phyloP scores from a whole-genome alignment of 1,140 invertebrate species.

The Vollenhovia emeryi region DNA sequence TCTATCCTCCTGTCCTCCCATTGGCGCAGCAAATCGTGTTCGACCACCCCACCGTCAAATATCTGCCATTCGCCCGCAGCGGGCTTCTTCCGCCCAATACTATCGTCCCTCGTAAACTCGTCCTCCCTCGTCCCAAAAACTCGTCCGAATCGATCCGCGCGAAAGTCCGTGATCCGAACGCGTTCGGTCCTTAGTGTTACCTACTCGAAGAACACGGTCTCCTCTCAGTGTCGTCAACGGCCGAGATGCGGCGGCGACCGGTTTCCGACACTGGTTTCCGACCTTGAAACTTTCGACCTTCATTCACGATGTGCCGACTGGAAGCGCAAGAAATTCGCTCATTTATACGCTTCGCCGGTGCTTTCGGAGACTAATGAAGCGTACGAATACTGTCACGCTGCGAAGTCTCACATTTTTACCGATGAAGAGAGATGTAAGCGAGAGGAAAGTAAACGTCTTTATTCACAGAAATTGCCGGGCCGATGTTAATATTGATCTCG shows the following conservation, averaged over 20 bases:
- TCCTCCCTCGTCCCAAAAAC: conserved; percentile 74
- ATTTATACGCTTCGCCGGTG: background rate
- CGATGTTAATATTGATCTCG: background rate
- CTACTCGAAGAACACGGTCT: conserved; percentile 31
- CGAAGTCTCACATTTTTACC: background rate
- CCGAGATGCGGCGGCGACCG: conserved; percentile 60
- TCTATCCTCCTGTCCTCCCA: conserved; percentile 61
- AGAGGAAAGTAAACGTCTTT: background rate
- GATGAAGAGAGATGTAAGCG: background rate
- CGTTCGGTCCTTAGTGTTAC: conserved; percentile 47
- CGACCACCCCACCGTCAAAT: conserved; percentile 74
- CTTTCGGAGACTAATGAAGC: conserved; percentile 16
- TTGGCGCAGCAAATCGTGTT: conserved; percentile 74
- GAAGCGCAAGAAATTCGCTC: conserved; percentile 17
- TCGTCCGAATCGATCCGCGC: conserved; percentile 73
- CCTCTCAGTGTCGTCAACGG: conserved; percentile 65
- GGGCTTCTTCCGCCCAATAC: conserved; percentile 73
- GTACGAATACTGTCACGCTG: background rate
- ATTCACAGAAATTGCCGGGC: background rate
- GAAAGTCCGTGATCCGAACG: conserved; percentile 70
- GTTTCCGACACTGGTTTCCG: background rate
- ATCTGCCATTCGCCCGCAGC: conserved; percentile 73
- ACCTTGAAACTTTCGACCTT: conserved; percentile 51
- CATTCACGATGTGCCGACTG: conserved; percentile 25
- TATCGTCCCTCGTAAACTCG: conserved; percentile 76